Percentiles rank a stretch among this genome's conserved stretches.
phyloP scores from a whole-genome alignment of 2,888 invertebrate genomes.

The Phyto melanocephala region DNA sequence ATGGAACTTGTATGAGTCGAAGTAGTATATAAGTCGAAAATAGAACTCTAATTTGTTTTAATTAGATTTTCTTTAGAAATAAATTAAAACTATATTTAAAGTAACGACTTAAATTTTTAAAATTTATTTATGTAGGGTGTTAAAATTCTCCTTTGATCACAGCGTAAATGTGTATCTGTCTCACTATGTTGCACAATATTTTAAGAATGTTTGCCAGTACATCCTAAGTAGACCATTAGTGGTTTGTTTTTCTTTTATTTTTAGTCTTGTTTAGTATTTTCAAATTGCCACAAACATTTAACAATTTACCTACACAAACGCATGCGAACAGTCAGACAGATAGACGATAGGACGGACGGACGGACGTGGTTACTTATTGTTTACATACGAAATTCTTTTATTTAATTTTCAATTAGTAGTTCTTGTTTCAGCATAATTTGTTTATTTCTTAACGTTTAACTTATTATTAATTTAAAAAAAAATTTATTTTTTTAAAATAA shows the following conservation, averaged over 20 bases:
- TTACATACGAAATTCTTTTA: slow-evolving; percentile 2
- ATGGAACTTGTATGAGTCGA: too few species aligned
- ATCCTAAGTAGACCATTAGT: slow-evolving; percentile 1
- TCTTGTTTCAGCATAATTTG: neutral
- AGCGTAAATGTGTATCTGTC: neutral
- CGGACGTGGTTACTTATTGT: too few species aligned
- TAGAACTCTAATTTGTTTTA: too few species aligned
- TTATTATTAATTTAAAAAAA: too few species aligned
- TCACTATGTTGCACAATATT: slow-evolving; percentile 25
- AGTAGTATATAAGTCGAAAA: too few species aligned
- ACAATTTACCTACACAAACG: slow-evolving; percentile 1
- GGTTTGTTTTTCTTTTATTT: neutral
- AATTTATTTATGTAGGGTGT: neutral
- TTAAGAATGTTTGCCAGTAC: neutral
- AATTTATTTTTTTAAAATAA: too few species aligned
- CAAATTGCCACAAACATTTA: slow-evolving; percentile 18
- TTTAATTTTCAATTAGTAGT: neutral
- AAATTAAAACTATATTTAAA: too few species aligned
- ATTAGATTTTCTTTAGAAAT: too few species aligned
- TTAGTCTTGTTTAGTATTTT: neutral
- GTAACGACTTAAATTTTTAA: too few species aligned
- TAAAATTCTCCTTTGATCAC: neutral
- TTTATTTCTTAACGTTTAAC: neutral
- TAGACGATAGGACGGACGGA: neutral
- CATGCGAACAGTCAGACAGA: neutral